Base-by-base conservation (phyloP, 92 coral and sea anemone species). In the Pocillopora grandis region DNA sequence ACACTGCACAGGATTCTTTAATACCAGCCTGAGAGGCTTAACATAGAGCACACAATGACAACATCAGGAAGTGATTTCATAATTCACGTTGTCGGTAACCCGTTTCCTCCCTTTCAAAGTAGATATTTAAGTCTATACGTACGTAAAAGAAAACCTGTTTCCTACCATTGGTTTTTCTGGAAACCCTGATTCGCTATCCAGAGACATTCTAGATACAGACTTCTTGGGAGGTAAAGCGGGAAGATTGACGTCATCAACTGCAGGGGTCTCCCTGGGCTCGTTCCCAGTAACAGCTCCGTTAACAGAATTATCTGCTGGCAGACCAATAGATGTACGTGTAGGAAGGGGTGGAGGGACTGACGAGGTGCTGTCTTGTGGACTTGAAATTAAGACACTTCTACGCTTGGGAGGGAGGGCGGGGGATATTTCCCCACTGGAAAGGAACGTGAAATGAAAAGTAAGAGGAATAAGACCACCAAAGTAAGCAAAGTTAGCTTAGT, bases 351-450 rank as follows among this genome's bases (percentile, higher is more conserved):
- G 89, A 33, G 89, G 83, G 20, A 68, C 78, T 13, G 63, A 69
- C 6, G 80, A 10, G 19, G 84, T 12, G 18, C 49, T 75, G 16
- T 74, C 82, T 9, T 65, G 15, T 1, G 87, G 76, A 37, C 23
- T 71, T 68, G 84, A 77, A 9, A 86, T 71, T 42, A 81, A 10
- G 11, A 77, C 58, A 62, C 90, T 90, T 52, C 63, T 58, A 7
- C 90, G 92, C 62, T 81, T 90, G 10, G 88, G 82, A 18, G 88
- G 88, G 70, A 84, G 68, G 31, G 76, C 88, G 20, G 88, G 88
- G n/a, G 88, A 76, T 10, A 11, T 1, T 77, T 66, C 20, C 14
- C 76, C 60, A 64, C 87, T 84, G n/a, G 66, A 84, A 18, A 7
- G n/a, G 68, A 68, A 31, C 33, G 69, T 12, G 14, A 18, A 68